Evolutionary conservation across 2,888 invertebrate genomes (phyloP).

Genomic region (Hybos culiciformis): DNA sequence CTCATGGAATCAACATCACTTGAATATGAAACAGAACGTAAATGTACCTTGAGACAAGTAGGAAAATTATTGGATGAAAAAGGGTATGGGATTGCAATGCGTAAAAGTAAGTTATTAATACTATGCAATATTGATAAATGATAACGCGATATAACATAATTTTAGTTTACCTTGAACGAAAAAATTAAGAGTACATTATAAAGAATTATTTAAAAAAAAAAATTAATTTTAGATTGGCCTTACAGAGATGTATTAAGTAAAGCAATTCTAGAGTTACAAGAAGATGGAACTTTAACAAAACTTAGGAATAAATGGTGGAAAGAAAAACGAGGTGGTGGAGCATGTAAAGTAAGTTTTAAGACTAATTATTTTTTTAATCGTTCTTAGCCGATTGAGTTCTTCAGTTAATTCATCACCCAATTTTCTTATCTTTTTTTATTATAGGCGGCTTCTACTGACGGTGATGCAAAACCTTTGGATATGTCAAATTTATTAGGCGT

Average conservation of each 20-base stretch:
- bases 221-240: constrained; percentile 30
- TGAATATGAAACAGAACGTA: constrained; percentile 53
- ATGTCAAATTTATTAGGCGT: constrained; percentile 52
- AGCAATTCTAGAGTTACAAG: constrained; percentile 71
- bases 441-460: constrained; percentile 24
- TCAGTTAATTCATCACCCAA: neutral
- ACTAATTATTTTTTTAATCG: neutral
- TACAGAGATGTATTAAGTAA: constrained; percentile 64
- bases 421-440: neutral
- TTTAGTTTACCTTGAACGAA: too few relatives aligned
- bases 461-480: constrained; percentile 37
- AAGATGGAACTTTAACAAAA: constrained; percentile 58
- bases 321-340: constrained; percentile 59
- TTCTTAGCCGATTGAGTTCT: too few relatives aligned
- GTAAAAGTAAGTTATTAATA: constrained; percentile 38
- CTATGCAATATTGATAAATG: too few relatives aligned
- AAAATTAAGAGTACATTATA: too few relatives aligned
- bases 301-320: constrained; percentile 87
- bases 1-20: constrained; percentile 68
- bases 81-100: constrained; percentile 60
- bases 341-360: constrained; percentile 43
- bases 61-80: constrained; percentile 54
- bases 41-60: constrained; percentile 47
- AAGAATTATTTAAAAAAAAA: too few relatives aligned
- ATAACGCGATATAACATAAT: too few relatives aligned